Evolutionary conservation across 2,797 vertebrate genomes (phyloP), one percentile per base, ranked within the genome.

Genomic region (Hozukius guyotensis): DNA sequence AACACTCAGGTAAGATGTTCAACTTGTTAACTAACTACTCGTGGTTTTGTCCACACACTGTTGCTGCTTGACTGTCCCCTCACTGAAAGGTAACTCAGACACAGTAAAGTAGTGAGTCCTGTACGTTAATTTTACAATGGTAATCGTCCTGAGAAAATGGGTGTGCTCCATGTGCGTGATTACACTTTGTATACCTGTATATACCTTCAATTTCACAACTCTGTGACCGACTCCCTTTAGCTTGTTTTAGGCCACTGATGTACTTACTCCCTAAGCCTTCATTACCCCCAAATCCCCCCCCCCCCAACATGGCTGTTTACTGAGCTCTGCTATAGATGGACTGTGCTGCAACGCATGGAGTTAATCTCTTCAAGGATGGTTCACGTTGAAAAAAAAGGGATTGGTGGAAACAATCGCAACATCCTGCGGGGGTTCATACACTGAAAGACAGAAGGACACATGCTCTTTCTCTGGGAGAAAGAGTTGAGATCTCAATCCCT

Each of bases 1-100:
- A 81, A 83, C 84, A 87, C 86, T 93, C 91, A 91, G 88, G 91
- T 93, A 90, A 87, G 81, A 83, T 78, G 85, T 86, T 85, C 62
- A 62, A 71, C 74, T 69, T 85, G 36, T 56, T 74, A 72, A 75
- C 72, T 62, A 77, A 75, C 64, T 81, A 59, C 60, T 71, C 65
- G 72, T 77, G 81, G 57, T 73, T 75, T 82, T 34, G 46, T 31
- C 75, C 78, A 55, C 56, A 67, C 69, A 52, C 75, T 62, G 65
- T 64, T 76, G 62, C 82, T 75, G 81, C 84, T 76, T 66, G 62
- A 77, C 72, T 74, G 36, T 38, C n/a, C 57, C 78, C 20, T 32
- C 68, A 42, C 49, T 72, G 65, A 69, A 72, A 56, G 55, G 56
- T 56, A 55, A 38, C 62, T 64, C 36, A 13, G 32, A 65, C 38